Evolutionary conservation across 2,113 vertebrate genomes (phyloP).

Genomic region (Centrocercus urophasianus): DNA sequence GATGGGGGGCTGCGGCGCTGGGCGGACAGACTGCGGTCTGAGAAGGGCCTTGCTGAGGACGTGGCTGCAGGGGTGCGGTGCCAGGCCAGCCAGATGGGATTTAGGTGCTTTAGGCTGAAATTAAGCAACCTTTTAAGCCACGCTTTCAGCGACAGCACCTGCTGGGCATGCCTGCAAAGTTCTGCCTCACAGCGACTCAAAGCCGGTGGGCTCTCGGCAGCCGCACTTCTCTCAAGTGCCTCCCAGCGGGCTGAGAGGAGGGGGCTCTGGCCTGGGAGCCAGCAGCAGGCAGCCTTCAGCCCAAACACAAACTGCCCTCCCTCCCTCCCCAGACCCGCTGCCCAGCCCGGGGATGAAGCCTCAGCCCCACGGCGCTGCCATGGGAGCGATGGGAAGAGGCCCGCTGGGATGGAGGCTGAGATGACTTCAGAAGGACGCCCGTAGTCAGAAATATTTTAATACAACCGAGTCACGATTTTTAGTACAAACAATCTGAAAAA

Average conservation of each 20-base stretch:
- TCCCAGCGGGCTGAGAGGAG: not conserved
- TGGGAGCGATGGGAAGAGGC: not conserved
- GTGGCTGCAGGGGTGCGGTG: too few species aligned
- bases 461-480: not conserved
- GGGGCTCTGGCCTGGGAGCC: not conserved
- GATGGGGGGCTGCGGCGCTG: not conserved
- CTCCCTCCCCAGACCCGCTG: not conserved
- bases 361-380: not conserved
- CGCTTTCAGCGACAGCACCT: not conserved
- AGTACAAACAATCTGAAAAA: conserved; percentile 28
- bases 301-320: not conserved
- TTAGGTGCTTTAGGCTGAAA: not conserved
- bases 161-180: too few species aligned
- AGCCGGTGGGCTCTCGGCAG: not conserved
- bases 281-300: fast-evolving
- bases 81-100: not conserved
- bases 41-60: not conserved
- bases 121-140: not conserved
- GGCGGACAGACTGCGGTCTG: too few species aligned
- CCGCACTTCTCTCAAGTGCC: not conserved
- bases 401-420: not conserved
- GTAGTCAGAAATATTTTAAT: conserved; percentile 50
- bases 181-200: not conserved
- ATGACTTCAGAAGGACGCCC: not conserved
- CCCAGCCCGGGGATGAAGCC: too few species aligned